These are phyloP conservation scores for Cotesia vestalis DNA, from an alignment of 1,140 invertebrate genomes.

Conservation along the genomic window DNA sequence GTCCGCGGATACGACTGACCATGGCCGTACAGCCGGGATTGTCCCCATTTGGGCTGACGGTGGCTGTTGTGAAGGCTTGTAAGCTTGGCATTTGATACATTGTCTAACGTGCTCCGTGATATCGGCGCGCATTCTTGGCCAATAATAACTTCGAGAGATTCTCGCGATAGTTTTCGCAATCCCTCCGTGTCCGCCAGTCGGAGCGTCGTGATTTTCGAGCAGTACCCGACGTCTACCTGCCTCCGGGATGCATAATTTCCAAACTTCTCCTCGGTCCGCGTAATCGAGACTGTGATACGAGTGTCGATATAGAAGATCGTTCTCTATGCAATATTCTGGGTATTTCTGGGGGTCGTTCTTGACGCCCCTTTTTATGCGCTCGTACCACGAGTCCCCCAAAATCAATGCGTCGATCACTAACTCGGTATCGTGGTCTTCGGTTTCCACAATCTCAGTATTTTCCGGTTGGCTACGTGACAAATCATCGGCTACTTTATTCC, in stretches of 20 bases:
- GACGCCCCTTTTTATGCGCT: too few relatives aligned
- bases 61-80: neutral
- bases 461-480: too few relatives aligned
- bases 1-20: neutral
- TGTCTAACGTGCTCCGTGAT: too few relatives aligned
- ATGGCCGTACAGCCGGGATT: neutral
- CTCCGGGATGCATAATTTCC: slow-evolving; percentile 37
- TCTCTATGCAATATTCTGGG: slow-evolving; percentile 38
- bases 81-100: slow-evolving; percentile 21
- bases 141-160: slow-evolving; percentile 39
- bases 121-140: slow-evolving; percentile 36
- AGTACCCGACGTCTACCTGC: neutral
- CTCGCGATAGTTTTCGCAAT: slow-evolving; percentile 39
- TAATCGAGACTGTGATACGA: slow-evolving; percentile 18
- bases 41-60: slow-evolving; percentile 20
- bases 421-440: too few relatives aligned
- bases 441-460: too few relatives aligned
- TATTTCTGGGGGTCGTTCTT: slow-evolving; percentile 15
- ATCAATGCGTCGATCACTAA: too few relatives aligned
- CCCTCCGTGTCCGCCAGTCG: slow-evolving; percentile 41
- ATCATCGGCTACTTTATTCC: too few relatives aligned
- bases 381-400: too few relatives aligned
- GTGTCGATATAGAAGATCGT: slow-evolving; percentile 22
- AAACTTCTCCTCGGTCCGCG: slow-evolving; percentile 20
- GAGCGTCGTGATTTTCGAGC: slow-evolving; percentile 32